phyloP scores from a whole-genome alignment of 2,888 invertebrate species.

The Timandra comae region DNA sequence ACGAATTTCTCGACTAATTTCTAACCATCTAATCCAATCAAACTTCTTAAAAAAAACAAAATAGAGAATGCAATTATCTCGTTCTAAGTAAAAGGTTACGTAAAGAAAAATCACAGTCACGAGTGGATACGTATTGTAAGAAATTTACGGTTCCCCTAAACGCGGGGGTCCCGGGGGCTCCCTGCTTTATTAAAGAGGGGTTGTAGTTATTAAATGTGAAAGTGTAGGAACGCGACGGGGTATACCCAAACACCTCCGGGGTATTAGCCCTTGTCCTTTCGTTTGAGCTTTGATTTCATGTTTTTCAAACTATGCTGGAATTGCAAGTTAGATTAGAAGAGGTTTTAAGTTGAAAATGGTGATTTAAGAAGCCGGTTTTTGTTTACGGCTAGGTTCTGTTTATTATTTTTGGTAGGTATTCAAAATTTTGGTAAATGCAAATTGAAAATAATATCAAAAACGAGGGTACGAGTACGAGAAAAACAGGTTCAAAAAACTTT shows the following conservation, averaged over 20 bases:
- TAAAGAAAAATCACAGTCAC: conserved; percentile 54
- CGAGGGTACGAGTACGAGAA: too few species aligned
- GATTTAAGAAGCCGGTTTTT: too few species aligned
- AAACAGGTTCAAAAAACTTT: too few species aligned
- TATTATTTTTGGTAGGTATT: too few species aligned
- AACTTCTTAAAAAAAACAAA: too few species aligned
- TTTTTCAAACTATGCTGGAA: not conserved
- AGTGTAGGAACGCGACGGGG: conserved; percentile 41
- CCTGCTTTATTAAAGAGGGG: conserved; percentile 66
- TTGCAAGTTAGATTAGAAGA: not conserved
- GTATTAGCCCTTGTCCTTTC: conserved; percentile 34
- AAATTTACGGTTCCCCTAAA: conserved; percentile 50
- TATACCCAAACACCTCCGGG: conserved; percentile 53
- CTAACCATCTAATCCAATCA: too few species aligned
- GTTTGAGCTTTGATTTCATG: conserved; percentile 12
- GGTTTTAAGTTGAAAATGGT: too few species aligned
- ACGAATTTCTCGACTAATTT: too few species aligned
- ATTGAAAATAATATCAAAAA: too few species aligned
- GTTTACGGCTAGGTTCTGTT: too few species aligned
- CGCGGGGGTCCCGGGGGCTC: conserved; percentile 48
- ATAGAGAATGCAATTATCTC: conserved; percentile 43
- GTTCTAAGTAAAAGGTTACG: conserved; percentile 31
- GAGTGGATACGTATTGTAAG: conserved; percentile 32
- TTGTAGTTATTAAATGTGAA: conserved; percentile 60
- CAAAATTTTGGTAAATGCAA: too few species aligned